Evolutionary conservation across 2,113 vertebrate genomes (phyloP).

Genomic region (Struthidea cinerea): DNA sequence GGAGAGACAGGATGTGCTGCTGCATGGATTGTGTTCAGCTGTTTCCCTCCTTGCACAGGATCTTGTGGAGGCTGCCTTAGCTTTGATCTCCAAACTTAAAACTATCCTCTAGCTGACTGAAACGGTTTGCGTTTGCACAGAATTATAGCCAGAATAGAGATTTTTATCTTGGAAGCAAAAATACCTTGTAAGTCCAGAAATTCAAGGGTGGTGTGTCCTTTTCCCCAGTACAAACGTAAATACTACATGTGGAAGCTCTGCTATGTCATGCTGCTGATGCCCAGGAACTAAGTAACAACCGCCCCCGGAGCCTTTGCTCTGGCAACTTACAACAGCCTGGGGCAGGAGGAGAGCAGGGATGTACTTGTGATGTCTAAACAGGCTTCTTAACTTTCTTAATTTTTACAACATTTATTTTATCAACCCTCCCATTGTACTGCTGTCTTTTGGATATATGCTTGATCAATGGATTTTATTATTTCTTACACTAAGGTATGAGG

Average conservation of each 20-base stretch:
- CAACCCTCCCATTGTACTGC: accelerated
- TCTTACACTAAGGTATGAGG: not conserved
- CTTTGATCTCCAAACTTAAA: accelerated
- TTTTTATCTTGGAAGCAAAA: not conserved
- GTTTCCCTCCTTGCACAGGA: not conserved
- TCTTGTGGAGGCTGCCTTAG: not conserved
- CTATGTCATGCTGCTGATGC: not conserved
- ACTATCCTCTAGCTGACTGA: not conserved
- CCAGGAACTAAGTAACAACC: not conserved
- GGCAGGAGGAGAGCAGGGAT: not conserved
- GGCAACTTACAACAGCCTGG: not conserved
- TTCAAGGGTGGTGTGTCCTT: not conserved
- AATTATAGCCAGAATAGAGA: not conserved
- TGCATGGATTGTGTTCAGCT: accelerated
- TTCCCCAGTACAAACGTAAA: not conserved
- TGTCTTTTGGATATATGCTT: not conserved
- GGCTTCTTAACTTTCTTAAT: not conserved
- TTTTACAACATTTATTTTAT: not conserved
- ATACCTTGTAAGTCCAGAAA: not conserved
- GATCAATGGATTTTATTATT: not conserved
- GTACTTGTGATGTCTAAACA: not conserved
- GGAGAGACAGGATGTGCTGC: not conserved
- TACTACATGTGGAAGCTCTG: not conserved
- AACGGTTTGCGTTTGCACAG: not conserved
- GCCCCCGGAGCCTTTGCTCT: not conserved